Evolutionary conservation across 1,140 invertebrate species (phyloP), one percentile per base, ranked within the genome.

Genomic region (Aphaenogaster rudis): DNA sequence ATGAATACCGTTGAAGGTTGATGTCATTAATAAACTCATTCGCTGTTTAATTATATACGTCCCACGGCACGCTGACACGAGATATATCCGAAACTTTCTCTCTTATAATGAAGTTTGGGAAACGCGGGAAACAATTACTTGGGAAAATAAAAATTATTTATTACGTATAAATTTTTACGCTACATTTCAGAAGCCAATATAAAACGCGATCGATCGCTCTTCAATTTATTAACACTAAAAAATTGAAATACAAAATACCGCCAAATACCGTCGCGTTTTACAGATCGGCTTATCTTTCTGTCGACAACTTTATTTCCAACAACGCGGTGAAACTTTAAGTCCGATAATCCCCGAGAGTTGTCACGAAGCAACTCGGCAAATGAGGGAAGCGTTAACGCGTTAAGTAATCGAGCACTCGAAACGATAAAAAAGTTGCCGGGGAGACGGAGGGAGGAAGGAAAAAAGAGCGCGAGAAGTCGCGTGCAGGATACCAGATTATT

Each of bases 361-460:
- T 76, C 80, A 63, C 54, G 42, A 48, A 39, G n/a, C 54, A 48
- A 61, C 57, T 84, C 80, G 80, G 67, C 80, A 82, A 84, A 84
- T 84, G 80, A 84, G 69, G 54, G 42, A 74, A 84, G 69, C 69
- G 80, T 84, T 84, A 84, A 84, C 42, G 80, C 80, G 80, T 76
- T 84, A 84, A 76, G 80, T 84, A 76, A 84, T 74, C 69, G 80
- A 84, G 80, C 80, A 54, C 15, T 21, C 21, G 28, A 76, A 61
- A 76, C 54, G 54, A 61, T 76, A 84, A 84, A 84, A 84, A 84
- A 48, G n/a, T 59, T 28, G 52, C n/a, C 17, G 45, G 6, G 69
- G 17, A 13, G 39, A 21, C n/a, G 33, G 11, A 50, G n/a, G 5
- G 15, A 36, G 28, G 2, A 11, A 21, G 9, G 28, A 52, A 52